phyloP scores from a whole-genome alignment of 2,797 vertebrate genomes.

The Steatocranus sp. region DNA sequence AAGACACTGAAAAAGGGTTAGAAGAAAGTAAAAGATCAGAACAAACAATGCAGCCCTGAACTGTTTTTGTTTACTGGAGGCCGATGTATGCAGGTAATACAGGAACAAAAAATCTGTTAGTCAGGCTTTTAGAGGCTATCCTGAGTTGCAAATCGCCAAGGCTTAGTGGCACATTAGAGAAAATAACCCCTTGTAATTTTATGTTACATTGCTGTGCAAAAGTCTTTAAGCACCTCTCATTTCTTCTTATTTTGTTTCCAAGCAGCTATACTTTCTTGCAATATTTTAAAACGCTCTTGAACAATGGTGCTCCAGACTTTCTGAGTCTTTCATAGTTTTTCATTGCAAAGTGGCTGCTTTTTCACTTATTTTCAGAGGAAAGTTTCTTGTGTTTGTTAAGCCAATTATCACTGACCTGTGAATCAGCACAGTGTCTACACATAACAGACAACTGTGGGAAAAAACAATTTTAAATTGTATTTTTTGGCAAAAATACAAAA shows the following conservation, averaged over 20 bases:
- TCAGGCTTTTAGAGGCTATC: background rate
- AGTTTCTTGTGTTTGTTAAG: background rate
- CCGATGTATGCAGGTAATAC: background rate
- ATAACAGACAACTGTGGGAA: background rate
- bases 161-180: background rate
- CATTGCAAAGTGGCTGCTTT: background rate
- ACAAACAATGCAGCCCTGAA: background rate
- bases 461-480: background rate
- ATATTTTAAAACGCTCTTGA: background rate
- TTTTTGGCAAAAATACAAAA: background rate
- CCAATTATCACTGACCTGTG: background rate
- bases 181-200: background rate
- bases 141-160: rapidly evolving
- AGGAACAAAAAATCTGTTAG: background rate
- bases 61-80: background rate
- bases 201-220: background rate
- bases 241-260: background rate
- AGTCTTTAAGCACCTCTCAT: background rate
- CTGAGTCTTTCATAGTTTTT: background rate
- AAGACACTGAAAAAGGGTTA: background rate
- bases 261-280: background rate
- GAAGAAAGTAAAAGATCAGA: background rate
- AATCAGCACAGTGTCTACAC: background rate
- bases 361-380: background rate
- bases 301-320: background rate